Evolutionary conservation across 2,113 vertebrate species (phyloP).

Genomic region (Lamprologus lemairii): DNA sequence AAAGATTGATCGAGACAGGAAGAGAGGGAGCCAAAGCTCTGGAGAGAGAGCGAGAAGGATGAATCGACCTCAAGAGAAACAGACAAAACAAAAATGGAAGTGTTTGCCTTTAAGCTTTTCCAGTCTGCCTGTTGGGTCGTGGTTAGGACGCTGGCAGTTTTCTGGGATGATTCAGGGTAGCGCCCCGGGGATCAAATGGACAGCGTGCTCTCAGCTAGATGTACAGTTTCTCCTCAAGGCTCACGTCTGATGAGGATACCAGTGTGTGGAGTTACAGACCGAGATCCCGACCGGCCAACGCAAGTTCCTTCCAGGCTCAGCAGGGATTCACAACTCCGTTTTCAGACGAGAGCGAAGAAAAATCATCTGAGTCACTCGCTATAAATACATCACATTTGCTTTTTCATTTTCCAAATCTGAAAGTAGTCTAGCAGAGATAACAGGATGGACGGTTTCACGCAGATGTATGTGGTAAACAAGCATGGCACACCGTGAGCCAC

Average conservation of each 20-base stretch:
- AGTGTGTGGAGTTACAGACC: conserved; percentile 13
- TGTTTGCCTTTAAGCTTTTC: neutral
- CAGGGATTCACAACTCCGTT: neutral
- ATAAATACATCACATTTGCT: neutral
- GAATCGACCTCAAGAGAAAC: neutral
- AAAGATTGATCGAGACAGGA: neutral
- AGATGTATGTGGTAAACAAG: neutral
- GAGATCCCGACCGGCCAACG: neutral
- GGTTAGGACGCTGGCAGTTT: neutral
- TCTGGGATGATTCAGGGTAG: neutral
- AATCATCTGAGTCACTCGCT: neutral
- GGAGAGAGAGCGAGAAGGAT: neutral
- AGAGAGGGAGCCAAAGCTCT: neutral
- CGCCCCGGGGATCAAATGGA: neutral
- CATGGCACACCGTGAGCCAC: neutral
- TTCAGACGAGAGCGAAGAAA: neutral
- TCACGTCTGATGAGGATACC: conserved; percentile 41
- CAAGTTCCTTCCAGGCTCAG: neutral
- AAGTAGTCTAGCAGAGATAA: neutral
- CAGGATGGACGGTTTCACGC: neutral
- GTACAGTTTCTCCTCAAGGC: conserved; percentile 23
- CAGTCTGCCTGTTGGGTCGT: neutral
- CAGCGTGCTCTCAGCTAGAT: neutral
- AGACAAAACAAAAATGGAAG: neutral
- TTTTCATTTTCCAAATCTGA: neutral